Evolutionary conservation across 2,797 vertebrate species (phyloP).

Genomic region (Synaphobranchus kaupii): DNA sequence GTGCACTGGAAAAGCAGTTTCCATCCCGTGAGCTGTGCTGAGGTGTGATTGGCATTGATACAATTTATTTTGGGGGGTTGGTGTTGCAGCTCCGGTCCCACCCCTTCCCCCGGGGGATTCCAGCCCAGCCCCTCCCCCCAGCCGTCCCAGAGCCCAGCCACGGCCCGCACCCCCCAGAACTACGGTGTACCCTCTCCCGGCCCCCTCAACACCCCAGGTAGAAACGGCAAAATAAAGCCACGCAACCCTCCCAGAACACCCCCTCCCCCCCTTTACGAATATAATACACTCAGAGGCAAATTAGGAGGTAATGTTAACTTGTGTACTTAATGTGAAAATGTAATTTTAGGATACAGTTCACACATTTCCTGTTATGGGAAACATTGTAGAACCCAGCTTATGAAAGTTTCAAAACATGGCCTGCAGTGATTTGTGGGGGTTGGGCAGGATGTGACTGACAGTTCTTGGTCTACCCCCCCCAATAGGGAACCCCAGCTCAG

Average conservation of each 20-base stretch:
- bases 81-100: constrained; percentile 85
- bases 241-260: too few species aligned
- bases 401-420: not conserved
- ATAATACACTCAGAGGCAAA: not conserved
- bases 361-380: not conserved
- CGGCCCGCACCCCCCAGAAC: constrained; percentile 89
- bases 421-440: too few species aligned
- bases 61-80: not conserved
- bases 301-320: too few species aligned
- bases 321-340: not conserved
- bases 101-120: constrained; percentile 92
- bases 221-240: not conserved
- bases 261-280: not conserved
- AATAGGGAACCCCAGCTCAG: constrained; percentile 88
- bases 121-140: constrained; percentile 96
- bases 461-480: not conserved
- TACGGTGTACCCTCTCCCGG: constrained; percentile 88
- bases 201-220: constrained; percentile 93
- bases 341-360: not conserved
- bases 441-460: not conserved
- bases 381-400: not conserved
- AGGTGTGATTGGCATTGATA: not conserved
- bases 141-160: constrained; percentile 90
- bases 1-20: not conserved
- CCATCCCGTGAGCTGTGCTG: not conserved